Evolutionary conservation across 2,113 vertebrate species (phyloP), one percentile per base, ranked within the genome.

Genomic region (Eolophus roseicapilla): DNA sequence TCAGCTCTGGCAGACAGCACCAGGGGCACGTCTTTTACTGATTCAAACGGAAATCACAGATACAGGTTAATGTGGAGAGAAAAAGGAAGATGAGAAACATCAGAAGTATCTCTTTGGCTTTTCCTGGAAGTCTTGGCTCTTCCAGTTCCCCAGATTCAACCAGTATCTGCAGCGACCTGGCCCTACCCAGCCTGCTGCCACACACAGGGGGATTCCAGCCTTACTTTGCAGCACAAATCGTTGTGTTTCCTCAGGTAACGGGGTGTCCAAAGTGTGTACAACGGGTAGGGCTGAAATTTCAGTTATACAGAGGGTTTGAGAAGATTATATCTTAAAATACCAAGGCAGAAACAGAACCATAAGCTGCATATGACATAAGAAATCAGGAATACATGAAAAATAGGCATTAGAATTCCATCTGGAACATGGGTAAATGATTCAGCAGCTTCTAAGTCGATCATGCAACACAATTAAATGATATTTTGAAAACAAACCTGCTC

Each of bases 161-260:
- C 28, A 12, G 8, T 10, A 35, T 9, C 41, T 46, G 63, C 68
- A 91, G 57, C 1, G 6, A 33, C 31, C 35, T 17, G 53, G 16
- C 57, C 55, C 73, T 43, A 21, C 20, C 73, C 67, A 53, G 25
- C 20, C 71, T 19, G 37, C 59, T 33, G 64, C n/a, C 24, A 63
- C 13, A 60, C 0, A 0, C 28, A 63, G 43, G 20, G 21, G 41
- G n/a, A 73, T n/a, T 35, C 35, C 17, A 28, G 2, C 39, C 7
- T 43, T 3, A 31, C 57, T 79, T 2, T 16, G 52, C 46, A 68
- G 69, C 2, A 29, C 35, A 63, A 44, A 65, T 23, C 1, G 0
- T 28, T 3, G 5, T 16, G 41, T 78, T 75, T 73, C 47, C 77
- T 49, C 39, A 46, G 68, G 31, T n/a, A 91, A 11, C 25, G 20